phyloP scores from a whole-genome alignment of 2,113 vertebrate species.

The Cepphus grylle region DNA sequence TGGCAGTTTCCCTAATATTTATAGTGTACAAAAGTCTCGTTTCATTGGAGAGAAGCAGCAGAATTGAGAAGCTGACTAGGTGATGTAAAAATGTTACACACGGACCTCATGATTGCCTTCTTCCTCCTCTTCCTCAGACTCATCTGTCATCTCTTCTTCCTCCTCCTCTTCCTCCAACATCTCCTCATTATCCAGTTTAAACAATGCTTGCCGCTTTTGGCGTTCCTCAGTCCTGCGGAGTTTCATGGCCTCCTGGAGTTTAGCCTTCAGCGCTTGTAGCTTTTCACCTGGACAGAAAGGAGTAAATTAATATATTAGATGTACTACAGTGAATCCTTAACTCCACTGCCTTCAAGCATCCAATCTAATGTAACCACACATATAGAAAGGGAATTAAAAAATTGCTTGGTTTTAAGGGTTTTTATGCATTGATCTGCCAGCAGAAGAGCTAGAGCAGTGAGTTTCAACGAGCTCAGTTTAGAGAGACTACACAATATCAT shows the following conservation, averaged over 20 bases:
- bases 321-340: background rate
- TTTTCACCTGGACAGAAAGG: conserved; percentile 81
- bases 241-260: conserved; percentile 95
- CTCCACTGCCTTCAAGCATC: background rate
- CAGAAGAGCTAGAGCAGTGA: background rate
- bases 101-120: conserved; percentile 63
- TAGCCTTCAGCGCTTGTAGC: conserved; percentile 88
- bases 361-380: background rate
- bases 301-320: background rate
- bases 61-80: background rate
- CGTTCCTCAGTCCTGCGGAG: conserved; percentile 85
- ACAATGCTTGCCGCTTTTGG: conserved; percentile 81
- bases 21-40: background rate
- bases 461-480: background rate
- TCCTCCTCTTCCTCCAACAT: conserved; percentile 87
- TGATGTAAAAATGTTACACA: background rate
- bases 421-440: background rate
- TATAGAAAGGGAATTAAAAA: background rate
- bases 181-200: conserved; percentile 93
- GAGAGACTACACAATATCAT: background rate
- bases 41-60: background rate
- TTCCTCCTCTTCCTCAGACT: conserved; percentile 80
- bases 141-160: conserved; percentile 86
- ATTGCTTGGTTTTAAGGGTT: background rate
- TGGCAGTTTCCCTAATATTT: background rate